Percentiles rank a stretch among this genome's conserved stretches.
Conservation (phyloP, 2,797 vertebrate species). For the Pygocentrus nattereri region DNA sequence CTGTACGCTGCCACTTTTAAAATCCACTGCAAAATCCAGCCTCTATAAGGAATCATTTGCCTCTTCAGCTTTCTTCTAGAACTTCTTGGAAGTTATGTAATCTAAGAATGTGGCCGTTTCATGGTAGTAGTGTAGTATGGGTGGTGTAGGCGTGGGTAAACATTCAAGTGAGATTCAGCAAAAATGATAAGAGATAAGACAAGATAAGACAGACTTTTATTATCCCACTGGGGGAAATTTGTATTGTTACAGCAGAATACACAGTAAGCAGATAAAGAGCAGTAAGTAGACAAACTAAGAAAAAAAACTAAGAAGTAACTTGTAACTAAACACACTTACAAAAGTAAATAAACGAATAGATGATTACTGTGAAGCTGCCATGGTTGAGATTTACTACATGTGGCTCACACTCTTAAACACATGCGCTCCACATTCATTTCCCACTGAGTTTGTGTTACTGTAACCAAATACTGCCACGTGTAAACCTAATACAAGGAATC, state of each 20-base stretch:
- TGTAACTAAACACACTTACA: neutral
- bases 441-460: neutral
- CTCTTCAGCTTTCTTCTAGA: neutral
- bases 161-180: too few relatives aligned
- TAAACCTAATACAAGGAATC: too few relatives aligned
- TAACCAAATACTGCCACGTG: neutral
- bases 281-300: too few relatives aligned
- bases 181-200: too few relatives aligned
- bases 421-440: too few relatives aligned
- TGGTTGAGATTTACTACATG: neutral
- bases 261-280: too few relatives aligned
- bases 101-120: neutral
- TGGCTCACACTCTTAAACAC: neutral
- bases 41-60: neutral
- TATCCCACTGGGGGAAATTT: too few relatives aligned
- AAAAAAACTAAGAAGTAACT: too few relatives aligned
- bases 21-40: neutral
- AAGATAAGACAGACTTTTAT: too few relatives aligned
- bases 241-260: too few relatives aligned
- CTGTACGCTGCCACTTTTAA: neutral
- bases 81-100: constrained; percentile 20
- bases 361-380: too few relatives aligned
- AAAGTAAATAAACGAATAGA: neutral
- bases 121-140: neutral
- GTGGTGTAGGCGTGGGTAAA: neutral